Evolutionary conservation across 1,140 invertebrate species (phyloP).

Genomic region (Cydia fagiglandana): DNA sequence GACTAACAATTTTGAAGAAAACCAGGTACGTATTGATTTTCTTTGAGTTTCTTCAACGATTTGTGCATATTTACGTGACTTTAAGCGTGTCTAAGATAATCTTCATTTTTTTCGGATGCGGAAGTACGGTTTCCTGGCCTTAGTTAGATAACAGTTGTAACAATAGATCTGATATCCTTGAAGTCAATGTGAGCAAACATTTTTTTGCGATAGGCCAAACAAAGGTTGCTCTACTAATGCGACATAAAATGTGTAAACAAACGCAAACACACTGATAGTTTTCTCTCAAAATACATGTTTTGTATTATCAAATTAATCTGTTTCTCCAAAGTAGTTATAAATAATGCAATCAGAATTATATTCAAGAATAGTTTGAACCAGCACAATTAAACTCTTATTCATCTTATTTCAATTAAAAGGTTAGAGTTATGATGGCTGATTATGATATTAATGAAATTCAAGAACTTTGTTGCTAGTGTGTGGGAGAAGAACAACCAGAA

Average conservation of each 20-base stretch:
- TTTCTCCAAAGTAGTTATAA: no score
- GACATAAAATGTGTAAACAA: neutral
- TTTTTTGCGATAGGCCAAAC: constrained; percentile 37
- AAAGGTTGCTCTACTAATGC: constrained; percentile 3
- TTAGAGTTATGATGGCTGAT: no score
- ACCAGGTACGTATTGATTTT: constrained; percentile 71
- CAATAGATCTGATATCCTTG: constrained; percentile 59
- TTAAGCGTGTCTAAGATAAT: neutral
- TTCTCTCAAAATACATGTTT: neutral
- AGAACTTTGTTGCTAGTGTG: no score
- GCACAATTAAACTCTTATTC: no score
- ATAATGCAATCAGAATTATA: no score
- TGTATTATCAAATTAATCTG: no score
- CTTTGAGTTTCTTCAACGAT: constrained; percentile 30
- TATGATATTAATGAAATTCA: no score
- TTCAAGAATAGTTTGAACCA: no score
- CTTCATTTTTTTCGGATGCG: constrained; percentile 1
- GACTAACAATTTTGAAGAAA: constrained; percentile 73
- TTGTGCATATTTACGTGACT: constrained; percentile 9
- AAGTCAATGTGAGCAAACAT: constrained; percentile 42
- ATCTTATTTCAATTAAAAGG: no score
- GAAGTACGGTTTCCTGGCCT: constrained; percentile 27
- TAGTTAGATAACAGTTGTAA: constrained; percentile 37
- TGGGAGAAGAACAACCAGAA: no score
- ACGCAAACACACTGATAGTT: neutral